Conservation (phyloP, 2,113 vertebrate genomes). For the Toxostoma redivivum region DNA sequence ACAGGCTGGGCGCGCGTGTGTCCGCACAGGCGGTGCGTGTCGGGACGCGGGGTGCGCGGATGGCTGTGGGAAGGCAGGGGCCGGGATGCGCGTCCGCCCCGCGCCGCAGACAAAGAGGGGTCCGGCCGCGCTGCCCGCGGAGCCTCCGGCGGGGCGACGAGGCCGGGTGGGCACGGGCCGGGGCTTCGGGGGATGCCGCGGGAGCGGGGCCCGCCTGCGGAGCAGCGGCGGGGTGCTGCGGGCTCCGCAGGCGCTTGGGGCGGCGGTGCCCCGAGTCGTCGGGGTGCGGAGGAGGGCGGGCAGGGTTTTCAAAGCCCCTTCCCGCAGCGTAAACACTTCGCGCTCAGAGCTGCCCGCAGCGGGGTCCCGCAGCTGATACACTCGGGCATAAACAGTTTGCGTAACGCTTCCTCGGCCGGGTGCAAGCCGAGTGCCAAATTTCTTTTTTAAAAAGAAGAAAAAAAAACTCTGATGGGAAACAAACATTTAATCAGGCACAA, state of each 20-base stretch:
- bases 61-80: neutral
- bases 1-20: neutral
- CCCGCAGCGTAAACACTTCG: neutral
- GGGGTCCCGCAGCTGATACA: neutral
- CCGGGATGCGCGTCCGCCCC: neutral
- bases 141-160: neutral
- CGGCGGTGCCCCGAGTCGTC: neutral
- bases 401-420: neutral
- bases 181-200: neutral
- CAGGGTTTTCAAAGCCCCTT: neutral
- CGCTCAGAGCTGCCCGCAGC: neutral
- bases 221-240: neutral
- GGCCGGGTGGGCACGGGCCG: neutral
- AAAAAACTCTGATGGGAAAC: neutral
- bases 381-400: neutral
- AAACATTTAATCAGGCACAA: constrained; percentile 4
- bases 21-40: neutral
- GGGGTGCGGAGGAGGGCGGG: neutral
- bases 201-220: neutral
- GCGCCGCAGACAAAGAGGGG: neutral
- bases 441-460: neutral
- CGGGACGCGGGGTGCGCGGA: neutral
- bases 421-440: neutral
- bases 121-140: neutral
- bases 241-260: neutral